Conservation (phyloP, 2,888 invertebrate genomes). For the Lomographa bimaculata region DNA sequence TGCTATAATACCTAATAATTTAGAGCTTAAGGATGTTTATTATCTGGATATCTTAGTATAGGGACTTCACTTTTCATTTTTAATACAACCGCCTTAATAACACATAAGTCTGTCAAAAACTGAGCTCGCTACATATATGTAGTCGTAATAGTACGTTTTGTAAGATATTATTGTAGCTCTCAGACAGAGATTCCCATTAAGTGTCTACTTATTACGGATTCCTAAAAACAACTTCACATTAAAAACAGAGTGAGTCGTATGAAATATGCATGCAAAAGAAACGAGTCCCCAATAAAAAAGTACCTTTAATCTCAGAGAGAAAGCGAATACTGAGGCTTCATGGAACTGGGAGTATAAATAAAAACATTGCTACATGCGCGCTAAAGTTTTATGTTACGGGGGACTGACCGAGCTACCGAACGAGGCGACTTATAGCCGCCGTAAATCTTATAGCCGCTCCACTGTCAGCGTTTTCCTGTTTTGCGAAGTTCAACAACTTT, state of each 20-base stretch:
- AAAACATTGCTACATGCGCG: slow-evolving; percentile 35
- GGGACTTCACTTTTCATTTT: too few relatives aligned
- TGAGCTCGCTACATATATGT: too few relatives aligned
- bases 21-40: too few relatives aligned
- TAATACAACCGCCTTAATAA: too few relatives aligned
- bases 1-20: too few relatives aligned
- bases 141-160: too few relatives aligned
- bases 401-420: slow-evolving; percentile 57
- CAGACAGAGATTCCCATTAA: too few relatives aligned
- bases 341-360: slow-evolving; percentile 37
- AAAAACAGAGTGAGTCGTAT: slow-evolving; percentile 41
- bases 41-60: too few relatives aligned
- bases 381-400: slow-evolving; percentile 51
- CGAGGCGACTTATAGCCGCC: slow-evolving; percentile 33
- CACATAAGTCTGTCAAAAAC: too few relatives aligned
- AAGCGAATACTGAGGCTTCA: slow-evolving; percentile 45
- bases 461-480: slow-evolving; percentile 56
- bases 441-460: slow-evolving; percentile 55
- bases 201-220: too few relatives aligned
- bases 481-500: slow-evolving; percentile 58
- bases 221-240: slow-evolving; percentile 27
- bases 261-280: slow-evolving; percentile 50
- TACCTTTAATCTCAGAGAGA: slow-evolving; percentile 46
- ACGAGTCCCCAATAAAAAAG: slow-evolving; percentile 44
- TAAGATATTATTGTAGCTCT: too few relatives aligned